phyloP scores from a whole-genome alignment of 2,888 invertebrate species.

The Lasioglossum malachurum region DNA sequence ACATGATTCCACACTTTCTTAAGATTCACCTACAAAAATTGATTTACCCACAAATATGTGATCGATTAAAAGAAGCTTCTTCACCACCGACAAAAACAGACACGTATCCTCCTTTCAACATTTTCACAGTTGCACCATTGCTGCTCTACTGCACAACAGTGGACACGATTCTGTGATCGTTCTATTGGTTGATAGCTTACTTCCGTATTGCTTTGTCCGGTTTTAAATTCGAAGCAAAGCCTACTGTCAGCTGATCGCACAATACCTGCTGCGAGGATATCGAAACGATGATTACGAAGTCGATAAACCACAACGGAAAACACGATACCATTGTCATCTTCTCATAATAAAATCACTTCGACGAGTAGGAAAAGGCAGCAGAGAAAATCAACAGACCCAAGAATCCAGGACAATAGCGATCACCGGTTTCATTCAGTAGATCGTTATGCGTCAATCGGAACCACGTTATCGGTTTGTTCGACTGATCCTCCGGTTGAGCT shows the following conservation, averaged over 20 bases:
- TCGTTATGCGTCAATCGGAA: conserved; percentile 49
- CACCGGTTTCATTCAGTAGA: conserved; percentile 33
- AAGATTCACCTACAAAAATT: too few species aligned
- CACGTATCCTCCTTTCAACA: neutral
- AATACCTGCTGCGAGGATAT: neutral
- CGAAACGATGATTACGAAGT: neutral
- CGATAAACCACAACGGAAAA: neutral
- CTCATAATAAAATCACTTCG: neutral
- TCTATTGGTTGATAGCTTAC: neutral
- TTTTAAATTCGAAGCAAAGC: neutral
- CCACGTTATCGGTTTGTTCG: conserved; percentile 67
- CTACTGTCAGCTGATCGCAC: neutral
- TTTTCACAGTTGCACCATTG: neutral
- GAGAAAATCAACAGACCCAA: neutral
- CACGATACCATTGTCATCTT: neutral
- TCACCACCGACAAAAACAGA: neutral
- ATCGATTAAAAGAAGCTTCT: neutral
- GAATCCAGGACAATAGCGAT: conserved; percentile 9
- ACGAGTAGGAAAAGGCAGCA: neutral
- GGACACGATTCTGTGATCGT: neutral
- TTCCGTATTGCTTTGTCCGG: neutral
- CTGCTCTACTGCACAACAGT: neutral
- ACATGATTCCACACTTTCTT: too few species aligned
- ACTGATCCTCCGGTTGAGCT: conserved; percentile 67
- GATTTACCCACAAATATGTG: neutral